Conservation (phyloP, 2,113 vertebrate species). For the Mionectes macconnelli region DNA sequence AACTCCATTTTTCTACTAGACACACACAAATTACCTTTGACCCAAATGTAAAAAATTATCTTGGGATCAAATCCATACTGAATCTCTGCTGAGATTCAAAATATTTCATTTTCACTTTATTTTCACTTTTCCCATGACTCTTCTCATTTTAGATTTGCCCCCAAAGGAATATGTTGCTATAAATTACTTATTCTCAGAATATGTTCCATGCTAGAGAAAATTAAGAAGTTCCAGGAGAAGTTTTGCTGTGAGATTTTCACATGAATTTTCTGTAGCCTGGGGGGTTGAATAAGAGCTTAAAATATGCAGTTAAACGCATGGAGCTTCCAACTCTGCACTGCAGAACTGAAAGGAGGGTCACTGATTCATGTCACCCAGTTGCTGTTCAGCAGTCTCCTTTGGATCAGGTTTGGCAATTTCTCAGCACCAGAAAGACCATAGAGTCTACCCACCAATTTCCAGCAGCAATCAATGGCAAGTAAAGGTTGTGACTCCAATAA, state of each 20-base stretch:
- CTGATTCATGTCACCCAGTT: neutral
- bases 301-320: neutral
- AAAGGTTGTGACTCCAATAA: neutral
- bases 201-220: fast-evolving
- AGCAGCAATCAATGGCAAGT: neutral
- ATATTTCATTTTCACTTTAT: neutral
- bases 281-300: neutral
- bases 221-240: neutral
- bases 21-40: neutral
- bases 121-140: neutral
- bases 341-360: neutral
- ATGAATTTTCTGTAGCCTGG: neutral
- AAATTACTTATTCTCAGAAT: neutral
- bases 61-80: neutral
- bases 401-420: neutral
- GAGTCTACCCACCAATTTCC: neutral
- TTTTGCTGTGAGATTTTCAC: neutral
- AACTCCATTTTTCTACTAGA: neutral
- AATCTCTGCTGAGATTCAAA: neutral
- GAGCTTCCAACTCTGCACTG: neutral
- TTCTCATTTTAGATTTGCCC: neutral
- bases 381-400: neutral
- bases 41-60: neutral
- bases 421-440: neutral
- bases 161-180: neutral